Evolutionary conservation across 2,888 invertebrate species (phyloP).

Genomic region (Phyllotreta striolata): DNA sequence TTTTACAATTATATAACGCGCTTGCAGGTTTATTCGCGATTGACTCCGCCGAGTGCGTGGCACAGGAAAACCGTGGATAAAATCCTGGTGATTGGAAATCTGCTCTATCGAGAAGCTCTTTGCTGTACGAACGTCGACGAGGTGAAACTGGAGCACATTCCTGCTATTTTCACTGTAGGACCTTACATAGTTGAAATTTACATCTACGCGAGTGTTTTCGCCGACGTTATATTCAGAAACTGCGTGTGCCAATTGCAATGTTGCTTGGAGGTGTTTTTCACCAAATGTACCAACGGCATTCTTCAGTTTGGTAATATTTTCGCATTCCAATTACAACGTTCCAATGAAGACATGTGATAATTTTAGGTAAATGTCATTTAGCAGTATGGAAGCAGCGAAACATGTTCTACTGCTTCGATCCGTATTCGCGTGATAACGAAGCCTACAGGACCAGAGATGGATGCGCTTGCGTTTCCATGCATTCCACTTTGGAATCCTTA

Average conservation of each 20-base stretch:
- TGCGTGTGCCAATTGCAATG: conserved; percentile 63
- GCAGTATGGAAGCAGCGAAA: conserved; percentile 71
- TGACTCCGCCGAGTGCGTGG: conserved; percentile 71
- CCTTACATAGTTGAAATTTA: conserved; percentile 68
- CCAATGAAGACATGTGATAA: not conserved
- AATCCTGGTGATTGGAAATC: conserved; percentile 67
- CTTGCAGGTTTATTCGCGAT: conserved; percentile 66
- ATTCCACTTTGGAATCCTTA: conserved; percentile 67
- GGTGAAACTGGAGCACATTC: conserved; percentile 65
- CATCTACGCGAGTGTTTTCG: conserved; percentile 65
- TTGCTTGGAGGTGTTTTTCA: conserved; percentile 65
- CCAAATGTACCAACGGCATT: conserved; percentile 61
- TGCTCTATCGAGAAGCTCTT: conserved; percentile 65
- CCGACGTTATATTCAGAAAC: conserved; percentile 62
- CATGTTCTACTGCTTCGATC: conserved; percentile 72
- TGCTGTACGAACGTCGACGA: conserved; percentile 63
- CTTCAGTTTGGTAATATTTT: conserved; percentile 62
- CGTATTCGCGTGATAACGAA: conserved; percentile 69
- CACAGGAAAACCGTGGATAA: conserved; percentile 67
- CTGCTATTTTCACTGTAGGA: conserved; percentile 66
- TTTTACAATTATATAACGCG: not conserved
- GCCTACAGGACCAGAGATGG: conserved; percentile 65
- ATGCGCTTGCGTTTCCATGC: conserved; percentile 70
- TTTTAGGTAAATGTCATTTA: conserved; percentile 60
- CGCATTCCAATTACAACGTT: not conserved